Percentiles rank a stretch among this genome's conserved stretches.
Evolutionary conservation across 2,113 vertebrate species (phyloP).

Genomic region (Podilymbus podiceps): DNA sequence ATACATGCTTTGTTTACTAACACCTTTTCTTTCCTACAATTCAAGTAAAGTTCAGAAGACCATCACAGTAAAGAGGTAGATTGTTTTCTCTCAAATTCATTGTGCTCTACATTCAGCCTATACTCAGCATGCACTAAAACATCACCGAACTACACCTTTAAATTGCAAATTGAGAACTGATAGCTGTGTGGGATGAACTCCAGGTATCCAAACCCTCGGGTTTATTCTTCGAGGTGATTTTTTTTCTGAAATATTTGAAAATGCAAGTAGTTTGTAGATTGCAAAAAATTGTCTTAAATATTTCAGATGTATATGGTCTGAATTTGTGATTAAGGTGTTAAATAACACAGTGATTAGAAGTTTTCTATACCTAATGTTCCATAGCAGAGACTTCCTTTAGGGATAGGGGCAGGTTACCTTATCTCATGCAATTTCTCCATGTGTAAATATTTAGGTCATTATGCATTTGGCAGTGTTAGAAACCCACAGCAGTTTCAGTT

Average conservation of each 20-base stretch:
- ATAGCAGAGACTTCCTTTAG: not conserved
- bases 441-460: not conserved
- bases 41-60: not conserved
- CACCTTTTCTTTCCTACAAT: not conserved
- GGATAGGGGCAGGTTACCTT: not conserved
- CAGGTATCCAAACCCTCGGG: not conserved
- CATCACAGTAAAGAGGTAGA: not conserved
- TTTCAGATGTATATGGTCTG: not conserved
- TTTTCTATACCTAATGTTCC: not conserved
- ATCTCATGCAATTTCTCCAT: not conserved
- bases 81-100: not conserved
- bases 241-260: not conserved
- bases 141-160: not conserved
- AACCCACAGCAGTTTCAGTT: not conserved
- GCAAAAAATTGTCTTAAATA: not conserved
- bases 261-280: not conserved
- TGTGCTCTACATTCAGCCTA: not conserved
- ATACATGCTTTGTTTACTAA: not conserved
- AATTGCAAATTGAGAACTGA: not conserved
- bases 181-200: not conserved
- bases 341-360: not conserved
- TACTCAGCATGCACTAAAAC: not conserved
- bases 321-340: not conserved
- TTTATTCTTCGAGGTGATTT: not conserved
- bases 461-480: not conserved